Evolutionary conservation across 2,797 vertebrate species (phyloP).

Genomic region (Ataeniobius toweri): DNA sequence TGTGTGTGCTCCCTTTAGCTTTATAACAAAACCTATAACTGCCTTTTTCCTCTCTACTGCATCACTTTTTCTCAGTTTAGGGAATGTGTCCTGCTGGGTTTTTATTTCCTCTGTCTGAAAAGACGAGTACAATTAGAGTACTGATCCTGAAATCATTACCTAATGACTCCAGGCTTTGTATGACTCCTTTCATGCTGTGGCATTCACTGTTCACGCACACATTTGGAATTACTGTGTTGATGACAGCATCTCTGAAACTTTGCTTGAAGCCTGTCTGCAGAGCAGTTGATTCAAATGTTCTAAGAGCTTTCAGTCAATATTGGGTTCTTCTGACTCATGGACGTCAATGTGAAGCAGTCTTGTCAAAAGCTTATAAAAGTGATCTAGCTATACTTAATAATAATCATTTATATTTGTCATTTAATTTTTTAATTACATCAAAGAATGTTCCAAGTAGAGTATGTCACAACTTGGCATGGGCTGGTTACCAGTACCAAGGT

Average conservation of each 20-base stretch:
- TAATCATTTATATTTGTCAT: neutral
- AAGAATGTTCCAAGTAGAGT: too few species aligned
- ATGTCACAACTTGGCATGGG: too few species aligned
- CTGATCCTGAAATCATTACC: slow-evolving; percentile 76
- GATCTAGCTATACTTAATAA: neutral
- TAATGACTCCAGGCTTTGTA: slow-evolving; percentile 74
- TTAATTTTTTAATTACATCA: neutral
- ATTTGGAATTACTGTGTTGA: slow-evolving; percentile 34
- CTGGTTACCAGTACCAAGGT: too few species aligned
- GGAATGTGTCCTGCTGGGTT: slow-evolving; percentile 71
- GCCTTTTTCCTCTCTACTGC: slow-evolving; percentile 44
- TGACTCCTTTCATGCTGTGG: slow-evolving; percentile 61
- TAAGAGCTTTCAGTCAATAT: slow-evolving; percentile 36
- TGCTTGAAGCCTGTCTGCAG: slow-evolving; percentile 13
- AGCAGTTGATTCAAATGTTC: slow-evolving; percentile 26
- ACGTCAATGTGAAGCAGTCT: neutral
- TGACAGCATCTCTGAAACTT: slow-evolving; percentile 25
- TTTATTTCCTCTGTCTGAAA: slow-evolving; percentile 72
- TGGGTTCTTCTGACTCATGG: neutral
- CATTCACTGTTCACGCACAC: slow-evolving; percentile 46
- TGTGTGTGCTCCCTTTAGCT: neutral
- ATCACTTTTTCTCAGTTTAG: slow-evolving; percentile 57
- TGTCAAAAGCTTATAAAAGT: neutral
- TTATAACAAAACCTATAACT: neutral
- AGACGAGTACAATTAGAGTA: slow-evolving; percentile 70